Evolutionary conservation across 2,888 invertebrate species (phyloP).

Genomic region (Drosophila aldrichi): DNA sequence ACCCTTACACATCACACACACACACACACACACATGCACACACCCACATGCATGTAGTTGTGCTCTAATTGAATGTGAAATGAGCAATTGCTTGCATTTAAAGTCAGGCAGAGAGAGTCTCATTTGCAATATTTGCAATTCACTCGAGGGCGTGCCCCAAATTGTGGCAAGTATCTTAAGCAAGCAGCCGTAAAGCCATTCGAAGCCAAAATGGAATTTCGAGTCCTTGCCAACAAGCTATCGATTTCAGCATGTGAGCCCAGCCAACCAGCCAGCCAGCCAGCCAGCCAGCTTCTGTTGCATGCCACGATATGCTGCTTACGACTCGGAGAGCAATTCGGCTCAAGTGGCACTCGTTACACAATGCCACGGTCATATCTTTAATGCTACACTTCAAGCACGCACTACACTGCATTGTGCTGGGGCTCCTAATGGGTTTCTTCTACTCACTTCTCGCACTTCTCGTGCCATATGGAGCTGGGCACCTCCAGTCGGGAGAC

Average conservation of each 20-base stretch:
- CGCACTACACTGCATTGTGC: constrained; percentile 5
- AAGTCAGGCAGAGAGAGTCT: neutral
- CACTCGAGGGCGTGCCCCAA: constrained; percentile 20
- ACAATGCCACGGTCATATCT: constrained; percentile 42
- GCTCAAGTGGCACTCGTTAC: constrained; percentile 41
- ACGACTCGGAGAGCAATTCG: neutral
- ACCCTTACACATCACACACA: constrained; percentile 6
- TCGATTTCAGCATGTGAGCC: constrained; percentile 31
- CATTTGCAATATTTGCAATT: constrained; percentile 20
- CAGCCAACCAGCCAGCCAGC: neutral
- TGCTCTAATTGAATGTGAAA: constrained; percentile 32
- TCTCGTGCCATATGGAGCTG: constrained; percentile 87
- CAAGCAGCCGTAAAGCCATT: neutral
- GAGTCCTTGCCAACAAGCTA: constrained; percentile 5
- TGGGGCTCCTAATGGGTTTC: constrained; percentile 18
- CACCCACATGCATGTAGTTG: neutral
- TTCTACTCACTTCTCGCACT: constrained; percentile 88
- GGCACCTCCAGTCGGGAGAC: constrained; percentile 90
- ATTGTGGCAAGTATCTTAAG: constrained; percentile 3
- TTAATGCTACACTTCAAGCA: constrained; percentile 35
- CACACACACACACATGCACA: neutral
- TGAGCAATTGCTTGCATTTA: constrained; percentile 7
- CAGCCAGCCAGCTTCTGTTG: neutral
- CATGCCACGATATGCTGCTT: constrained; percentile 13
- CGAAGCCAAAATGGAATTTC: constrained; percentile 5